Evolutionary conservation across 2,113 vertebrate species (phyloP).

Genomic region (Apodemus speciosus): DNA sequence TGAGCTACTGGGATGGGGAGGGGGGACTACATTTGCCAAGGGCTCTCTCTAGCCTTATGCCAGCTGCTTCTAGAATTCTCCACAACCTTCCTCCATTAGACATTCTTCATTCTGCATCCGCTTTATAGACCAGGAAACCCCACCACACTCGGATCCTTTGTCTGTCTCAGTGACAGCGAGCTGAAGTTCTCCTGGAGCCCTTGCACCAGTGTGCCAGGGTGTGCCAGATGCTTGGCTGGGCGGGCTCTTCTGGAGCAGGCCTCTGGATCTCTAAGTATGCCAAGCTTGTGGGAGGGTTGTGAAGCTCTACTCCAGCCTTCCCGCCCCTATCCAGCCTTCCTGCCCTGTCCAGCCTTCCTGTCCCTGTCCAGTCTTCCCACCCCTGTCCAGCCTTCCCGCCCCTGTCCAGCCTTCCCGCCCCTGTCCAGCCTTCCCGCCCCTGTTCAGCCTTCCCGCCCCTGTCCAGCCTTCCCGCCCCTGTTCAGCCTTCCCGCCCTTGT

Average conservation of each 20-base stretch:
- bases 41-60: not conserved
- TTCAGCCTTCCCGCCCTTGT: not conserved
- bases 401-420: not conserved
- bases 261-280: too few species aligned
- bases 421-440: too few species aligned
- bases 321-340: too few species aligned
- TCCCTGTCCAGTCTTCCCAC: too few species aligned
- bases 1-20: not conserved
- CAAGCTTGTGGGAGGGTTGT: not conserved
- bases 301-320: not conserved
- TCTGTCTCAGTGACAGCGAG: fast-evolving
- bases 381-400: too few species aligned
- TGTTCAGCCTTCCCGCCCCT: not conserved
- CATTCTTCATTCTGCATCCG: not conserved
- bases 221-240: not conserved
- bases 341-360: too few species aligned
- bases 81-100: not conserved
- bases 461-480: fast-evolving
- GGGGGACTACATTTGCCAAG: not conserved
- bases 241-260: not conserved
- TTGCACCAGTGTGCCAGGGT: not conserved
- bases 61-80: not conserved
- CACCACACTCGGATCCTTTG: fast-evolving
- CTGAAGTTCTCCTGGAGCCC: fast-evolving
- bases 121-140: not conserved